A percentile compares a stretch with the other conserved stretches of the same genome.
phyloP scores from a whole-genome alignment of 2,113 vertebrate species.

The Penelope pileata region DNA sequence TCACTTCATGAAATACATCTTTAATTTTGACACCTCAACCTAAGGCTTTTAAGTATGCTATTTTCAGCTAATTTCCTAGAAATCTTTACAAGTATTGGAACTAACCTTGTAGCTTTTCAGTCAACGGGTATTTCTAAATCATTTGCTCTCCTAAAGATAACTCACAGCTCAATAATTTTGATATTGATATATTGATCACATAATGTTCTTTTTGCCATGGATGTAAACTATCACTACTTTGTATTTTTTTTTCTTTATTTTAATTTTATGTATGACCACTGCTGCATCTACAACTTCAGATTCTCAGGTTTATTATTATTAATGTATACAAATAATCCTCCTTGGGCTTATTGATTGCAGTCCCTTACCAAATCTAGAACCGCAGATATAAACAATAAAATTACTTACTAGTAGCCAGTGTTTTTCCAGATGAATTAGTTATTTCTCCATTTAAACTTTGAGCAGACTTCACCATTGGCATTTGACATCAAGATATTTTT shows the following conservation, averaged over 20 bases:
- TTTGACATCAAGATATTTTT: neutral
- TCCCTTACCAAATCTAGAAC: neutral
- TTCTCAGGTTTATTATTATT: neutral
- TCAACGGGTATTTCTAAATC: neutral
- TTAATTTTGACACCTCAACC: slow-evolving; percentile 38
- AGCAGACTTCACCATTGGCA: neutral
- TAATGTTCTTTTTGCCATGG: neutral
- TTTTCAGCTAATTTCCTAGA: slow-evolving; percentile 17
- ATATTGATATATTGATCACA: neutral
- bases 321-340: slow-evolving; percentile 10
- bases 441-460: neutral
- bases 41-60: neutral
- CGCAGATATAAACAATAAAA: neutral
- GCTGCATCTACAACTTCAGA: neutral
- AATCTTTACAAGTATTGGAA: neutral
- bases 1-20: slow-evolving; percentile 16
- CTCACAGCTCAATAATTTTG: neutral
- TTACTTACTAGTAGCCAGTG: neutral
- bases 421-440: neutral
- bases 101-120: neutral
- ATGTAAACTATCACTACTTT: neutral
- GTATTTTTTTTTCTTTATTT: neutral
- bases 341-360: neutral
- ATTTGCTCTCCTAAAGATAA: neutral
- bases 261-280: neutral